phyloP scores from a whole-genome alignment of 2,797 vertebrate genomes.

The Xiphorhynchus erythropygius region DNA sequence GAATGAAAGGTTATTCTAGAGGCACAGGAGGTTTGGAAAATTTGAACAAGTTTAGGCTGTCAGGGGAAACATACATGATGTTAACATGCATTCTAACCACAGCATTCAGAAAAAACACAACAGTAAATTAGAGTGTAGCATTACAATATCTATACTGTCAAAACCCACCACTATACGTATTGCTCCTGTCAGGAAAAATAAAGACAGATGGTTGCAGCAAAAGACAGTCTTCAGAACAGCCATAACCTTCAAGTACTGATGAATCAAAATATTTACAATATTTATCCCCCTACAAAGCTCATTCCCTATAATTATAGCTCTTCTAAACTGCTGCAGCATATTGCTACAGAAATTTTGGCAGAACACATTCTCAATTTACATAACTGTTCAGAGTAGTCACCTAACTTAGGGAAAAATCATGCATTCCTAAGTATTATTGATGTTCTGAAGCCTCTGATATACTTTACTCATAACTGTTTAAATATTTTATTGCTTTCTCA shows the following conservation, averaged over 20 bases:
- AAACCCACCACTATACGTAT: background rate
- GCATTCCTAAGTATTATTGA: background rate
- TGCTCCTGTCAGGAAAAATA: conserved; percentile 4
- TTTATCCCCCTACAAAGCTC: background rate
- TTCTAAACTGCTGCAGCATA: conserved; percentile 8
- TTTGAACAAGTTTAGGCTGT: background rate
- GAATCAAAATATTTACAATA: conserved; percentile 54
- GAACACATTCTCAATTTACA: conserved; percentile 20
- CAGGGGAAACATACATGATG: fast-evolving
- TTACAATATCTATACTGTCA: background rate
- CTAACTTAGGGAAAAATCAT: background rate
- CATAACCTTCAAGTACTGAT: background rate
- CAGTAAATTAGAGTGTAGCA: background rate
- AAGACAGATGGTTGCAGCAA: conserved; percentile 35
- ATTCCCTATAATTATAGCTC: conserved; percentile 15
- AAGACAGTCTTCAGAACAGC: conserved; percentile 5
- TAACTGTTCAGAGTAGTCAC: background rate
- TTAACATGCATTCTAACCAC: background rate
- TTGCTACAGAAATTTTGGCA: conserved; percentile 22
- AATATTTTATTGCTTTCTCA: background rate
- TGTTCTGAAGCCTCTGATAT: background rate
- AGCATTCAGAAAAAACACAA: background rate
- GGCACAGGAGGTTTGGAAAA: background rate
- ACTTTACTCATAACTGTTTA: background rate
- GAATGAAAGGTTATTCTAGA: background rate